Evolutionary conservation across 1,140 invertebrate genomes (phyloP).

Genomic region (Sitodiplosis mosellana): DNA sequence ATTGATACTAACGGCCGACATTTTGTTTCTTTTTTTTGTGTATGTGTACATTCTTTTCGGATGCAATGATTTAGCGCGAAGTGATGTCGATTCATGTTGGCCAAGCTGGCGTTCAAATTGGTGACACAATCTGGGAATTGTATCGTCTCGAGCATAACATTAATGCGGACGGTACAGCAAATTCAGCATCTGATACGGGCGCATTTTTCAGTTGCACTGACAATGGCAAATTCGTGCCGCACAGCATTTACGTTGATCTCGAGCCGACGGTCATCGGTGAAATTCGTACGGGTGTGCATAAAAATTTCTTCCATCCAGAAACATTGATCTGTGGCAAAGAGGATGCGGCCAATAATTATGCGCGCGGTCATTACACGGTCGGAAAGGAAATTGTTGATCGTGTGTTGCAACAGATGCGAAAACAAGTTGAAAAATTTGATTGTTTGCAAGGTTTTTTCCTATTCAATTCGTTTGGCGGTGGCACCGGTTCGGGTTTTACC

Average conservation of each 20-base stretch:
- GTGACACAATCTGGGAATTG: constrained; percentile 63
- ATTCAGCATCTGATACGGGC: constrained; percentile 19
- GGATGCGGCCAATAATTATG: constrained; percentile 27
- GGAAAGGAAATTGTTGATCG: constrained; percentile 58
- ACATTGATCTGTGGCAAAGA: constrained; percentile 59
- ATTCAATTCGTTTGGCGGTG: constrained; percentile 66
- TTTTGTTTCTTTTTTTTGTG: background rate
- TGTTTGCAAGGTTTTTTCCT: constrained; percentile 65
- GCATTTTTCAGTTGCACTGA: constrained; percentile 47
- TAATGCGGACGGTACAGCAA: constrained; percentile 35
- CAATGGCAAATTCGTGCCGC: constrained; percentile 35
- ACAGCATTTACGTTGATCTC: constrained; percentile 28
- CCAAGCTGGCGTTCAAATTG: constrained; percentile 50
- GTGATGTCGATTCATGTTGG: constrained; percentile 48
- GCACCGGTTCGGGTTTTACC: constrained; percentile 56
- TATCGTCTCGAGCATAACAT: constrained; percentile 59
- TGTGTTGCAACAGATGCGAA: constrained; percentile 48
- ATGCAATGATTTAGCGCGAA: constrained; percentile 32
- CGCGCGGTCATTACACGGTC: constrained; percentile 55
- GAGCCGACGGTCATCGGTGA: constrained; percentile 36
- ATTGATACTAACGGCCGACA: no score
- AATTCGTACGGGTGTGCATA: constrained; percentile 39
- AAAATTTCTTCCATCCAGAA: constrained; percentile 46
- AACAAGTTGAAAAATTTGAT: constrained; percentile 62
- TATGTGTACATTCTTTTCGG: background rate